These are phyloP conservation scores for Betta splendens DNA, from an alignment of 2,797 vertebrate genomes.

Conservation along the genomic window DNA sequence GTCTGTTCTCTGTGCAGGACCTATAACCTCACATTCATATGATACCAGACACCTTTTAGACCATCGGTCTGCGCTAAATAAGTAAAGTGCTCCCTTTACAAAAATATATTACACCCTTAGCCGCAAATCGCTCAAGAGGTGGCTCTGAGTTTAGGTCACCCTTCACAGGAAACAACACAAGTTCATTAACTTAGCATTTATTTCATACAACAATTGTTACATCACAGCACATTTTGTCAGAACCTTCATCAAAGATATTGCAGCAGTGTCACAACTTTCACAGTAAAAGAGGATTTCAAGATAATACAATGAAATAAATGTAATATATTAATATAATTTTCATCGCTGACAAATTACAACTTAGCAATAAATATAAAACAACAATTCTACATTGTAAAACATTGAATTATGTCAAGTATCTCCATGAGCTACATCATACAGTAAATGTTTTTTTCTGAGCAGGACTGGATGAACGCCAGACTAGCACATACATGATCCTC, in stretches of 20 bases:
- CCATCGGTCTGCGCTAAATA: no score
- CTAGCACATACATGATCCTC: background rate
- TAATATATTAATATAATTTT: slow-evolving; percentile 27
- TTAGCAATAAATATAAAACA: slow-evolving; percentile 34
- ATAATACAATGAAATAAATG: slow-evolving; percentile 10
- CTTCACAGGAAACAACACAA: slow-evolving; percentile 8
- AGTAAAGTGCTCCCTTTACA: no score
- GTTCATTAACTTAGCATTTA: slow-evolving; percentile 28
- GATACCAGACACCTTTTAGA: no score
- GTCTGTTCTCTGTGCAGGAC: background rate
- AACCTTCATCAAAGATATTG: slow-evolving; percentile 22
- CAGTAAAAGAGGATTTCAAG: slow-evolving; percentile 5
- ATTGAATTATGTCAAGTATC: slow-evolving; percentile 24
- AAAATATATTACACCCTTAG: no score
- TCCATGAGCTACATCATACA: slow-evolving; percentile 39
- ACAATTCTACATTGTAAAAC: slow-evolving; percentile 20
- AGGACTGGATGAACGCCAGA: slow-evolving; percentile 7
- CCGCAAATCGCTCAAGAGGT: no score
- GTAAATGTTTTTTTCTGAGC: background rate
- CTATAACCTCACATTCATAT: background rate
- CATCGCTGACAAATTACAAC: slow-evolving; percentile 8
- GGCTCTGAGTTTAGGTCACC: no score
- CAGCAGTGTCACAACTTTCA: slow-evolving; percentile 15
- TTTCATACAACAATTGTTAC: slow-evolving; percentile 27
- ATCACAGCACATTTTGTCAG: slow-evolving; percentile 32